Conservation (phyloP, 2,797 vertebrate species). For the Melanotaenia parkinsoni region DNA sequence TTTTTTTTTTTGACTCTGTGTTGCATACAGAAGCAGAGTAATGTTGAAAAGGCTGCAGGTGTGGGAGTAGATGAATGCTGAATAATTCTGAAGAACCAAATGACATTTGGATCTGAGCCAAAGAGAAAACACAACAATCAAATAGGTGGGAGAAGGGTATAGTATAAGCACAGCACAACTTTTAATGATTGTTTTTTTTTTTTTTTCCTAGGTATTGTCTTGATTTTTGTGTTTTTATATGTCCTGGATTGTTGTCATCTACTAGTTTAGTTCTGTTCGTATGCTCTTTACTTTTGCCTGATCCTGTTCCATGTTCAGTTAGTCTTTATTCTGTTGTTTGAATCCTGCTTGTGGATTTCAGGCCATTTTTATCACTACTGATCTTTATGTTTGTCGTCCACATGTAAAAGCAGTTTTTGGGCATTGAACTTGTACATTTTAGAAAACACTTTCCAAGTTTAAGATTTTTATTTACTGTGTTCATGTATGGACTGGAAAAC, state of each 20-base stretch:
- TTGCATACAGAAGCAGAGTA: slow-evolving; percentile 6
- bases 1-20: slow-evolving; percentile 2
- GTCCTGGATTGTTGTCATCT: neutral
- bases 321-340: neutral
- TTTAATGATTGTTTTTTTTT: neutral
- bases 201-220: neutral
- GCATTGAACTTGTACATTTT: neutral
- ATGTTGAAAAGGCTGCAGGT: slow-evolving; percentile 41
- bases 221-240: neutral
- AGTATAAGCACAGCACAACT: slow-evolving; percentile 2
- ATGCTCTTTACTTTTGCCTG: no score
- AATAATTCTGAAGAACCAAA: slow-evolving; percentile 31
- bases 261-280: neutral
- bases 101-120: slow-evolving; percentile 21
- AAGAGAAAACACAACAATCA: slow-evolving; percentile 19
- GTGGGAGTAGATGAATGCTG: slow-evolving; percentile 29
- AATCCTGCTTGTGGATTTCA: neutral
- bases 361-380: neutral
- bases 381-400: neutral
- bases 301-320: no score
- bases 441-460: neutral
- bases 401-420: no score
- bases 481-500: no score
- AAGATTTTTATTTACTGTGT: neutral
- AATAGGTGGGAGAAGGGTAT: slow-evolving; percentile 3